phyloP scores from a whole-genome alignment of 2,888 invertebrate genomes.

The Pristionchus fissidentatus region DNA sequence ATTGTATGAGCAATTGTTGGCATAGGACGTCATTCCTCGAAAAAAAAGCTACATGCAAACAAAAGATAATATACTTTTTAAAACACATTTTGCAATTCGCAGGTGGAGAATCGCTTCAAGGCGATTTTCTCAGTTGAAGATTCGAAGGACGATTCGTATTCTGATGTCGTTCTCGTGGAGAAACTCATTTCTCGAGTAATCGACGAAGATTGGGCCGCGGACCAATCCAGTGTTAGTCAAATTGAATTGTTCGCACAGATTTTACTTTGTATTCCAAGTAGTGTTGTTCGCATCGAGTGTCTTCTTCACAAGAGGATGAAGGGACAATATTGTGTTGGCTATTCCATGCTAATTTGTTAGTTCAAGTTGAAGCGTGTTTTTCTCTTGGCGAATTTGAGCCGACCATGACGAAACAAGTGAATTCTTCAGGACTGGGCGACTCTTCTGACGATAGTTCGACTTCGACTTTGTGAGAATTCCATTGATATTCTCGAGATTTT shows the following conservation, averaged over 20 bases:
- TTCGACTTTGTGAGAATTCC: slow-evolving; percentile 8
- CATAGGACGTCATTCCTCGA: too few relatives aligned
- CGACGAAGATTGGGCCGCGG: slow-evolving; percentile 20
- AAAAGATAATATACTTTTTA: too few relatives aligned
- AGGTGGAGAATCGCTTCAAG: background rate
- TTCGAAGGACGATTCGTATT: background rate
- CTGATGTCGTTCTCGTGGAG: slow-evolving; percentile 14
- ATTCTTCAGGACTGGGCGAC: slow-evolving; percentile 35
- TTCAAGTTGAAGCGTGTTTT: background rate
- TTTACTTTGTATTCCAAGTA: background rate
- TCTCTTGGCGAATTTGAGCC: background rate
- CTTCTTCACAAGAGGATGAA: too few relatives aligned
- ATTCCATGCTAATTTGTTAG: too few relatives aligned
- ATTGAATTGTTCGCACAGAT: background rate
- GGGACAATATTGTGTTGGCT: too few relatives aligned
- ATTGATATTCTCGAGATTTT: background rate
- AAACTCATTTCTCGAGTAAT: background rate
- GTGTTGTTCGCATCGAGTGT: too few relatives aligned
- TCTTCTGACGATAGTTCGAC: background rate
- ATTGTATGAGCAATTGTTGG: too few relatives aligned
- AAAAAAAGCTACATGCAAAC: too few relatives aligned
- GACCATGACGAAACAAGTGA: background rate
- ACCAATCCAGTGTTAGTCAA: background rate
- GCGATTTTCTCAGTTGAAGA: slow-evolving; percentile 3
- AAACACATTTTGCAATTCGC: too few relatives aligned